Percentiles rank a stretch among this genome's conserved stretches.
Evolutionary conservation across 2,797 vertebrate genomes (phyloP).

Genomic region (Thalassophryne amazonica): DNA sequence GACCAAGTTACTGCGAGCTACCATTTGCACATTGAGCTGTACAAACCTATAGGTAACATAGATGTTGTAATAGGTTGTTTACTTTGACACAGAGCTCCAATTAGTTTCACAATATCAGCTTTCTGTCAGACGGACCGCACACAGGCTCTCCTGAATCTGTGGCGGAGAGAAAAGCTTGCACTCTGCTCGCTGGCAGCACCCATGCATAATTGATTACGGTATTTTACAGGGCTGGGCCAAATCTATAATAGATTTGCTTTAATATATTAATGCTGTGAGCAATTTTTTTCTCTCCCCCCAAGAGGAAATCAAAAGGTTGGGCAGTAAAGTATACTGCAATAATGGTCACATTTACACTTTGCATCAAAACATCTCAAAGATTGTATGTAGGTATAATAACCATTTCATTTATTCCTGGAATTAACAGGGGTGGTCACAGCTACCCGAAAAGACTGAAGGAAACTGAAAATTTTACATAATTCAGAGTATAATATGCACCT

Average conservation of each 20-base stretch:
- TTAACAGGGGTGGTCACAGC: too few species aligned
- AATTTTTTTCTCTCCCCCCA: too few species aligned
- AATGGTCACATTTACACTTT: too few species aligned
- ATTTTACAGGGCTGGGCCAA: conserved; percentile 29
- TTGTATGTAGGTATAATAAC: too few species aligned
- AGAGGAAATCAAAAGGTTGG: conserved; percentile 2
- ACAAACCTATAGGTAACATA: background rate
- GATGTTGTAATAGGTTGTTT: too few species aligned
- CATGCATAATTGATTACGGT: conserved; percentile 50
- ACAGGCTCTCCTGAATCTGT: conserved; percentile 7
- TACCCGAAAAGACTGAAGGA: too few species aligned
- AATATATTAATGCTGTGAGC: conserved; percentile 30
- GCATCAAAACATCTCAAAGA: too few species aligned
- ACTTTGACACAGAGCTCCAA: background rate
- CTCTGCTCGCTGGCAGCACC: conserved; percentile 17
- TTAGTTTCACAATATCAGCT: background rate
- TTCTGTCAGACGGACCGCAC: conserved; percentile 5
- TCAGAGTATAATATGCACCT: too few species aligned
- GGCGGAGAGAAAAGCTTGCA: conserved; percentile 1
- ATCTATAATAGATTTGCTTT: conserved; percentile 28
- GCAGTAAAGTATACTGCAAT: too few species aligned
- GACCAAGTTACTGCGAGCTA: background rate
- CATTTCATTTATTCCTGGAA: too few species aligned
- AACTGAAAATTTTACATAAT: too few species aligned
- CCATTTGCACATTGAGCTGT: background rate